Base-by-base conservation (phyloP, 1,140 invertebrate species). In the Mycetomoellerius zeteki region DNA sequence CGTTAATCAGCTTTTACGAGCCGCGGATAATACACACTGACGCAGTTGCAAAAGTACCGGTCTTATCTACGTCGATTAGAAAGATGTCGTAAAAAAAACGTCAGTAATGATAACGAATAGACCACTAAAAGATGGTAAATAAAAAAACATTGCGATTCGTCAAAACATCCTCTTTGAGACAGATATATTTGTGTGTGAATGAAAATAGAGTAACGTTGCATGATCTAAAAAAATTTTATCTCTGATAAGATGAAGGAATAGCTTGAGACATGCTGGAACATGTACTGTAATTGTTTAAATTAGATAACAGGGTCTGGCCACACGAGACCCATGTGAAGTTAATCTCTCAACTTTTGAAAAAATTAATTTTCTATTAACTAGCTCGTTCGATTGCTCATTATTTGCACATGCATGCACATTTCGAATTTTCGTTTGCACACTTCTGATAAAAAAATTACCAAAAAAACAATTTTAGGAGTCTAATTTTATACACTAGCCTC, bases 1-100 rank as follows among this genome's bases (percentile, higher is more conserved):
- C 54, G 72, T 75, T 76, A 81, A 72, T 86, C 81, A 43, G 60
- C 58, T 72, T 43, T 72, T 69, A 65, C 69, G 73, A 86, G 65
- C 30, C 50, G 56, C 50, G 43, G 50, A 69, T 85, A 69, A 86
- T 81, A 37, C 37, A n/a, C 19, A 50, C 30, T 60, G 27, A 37
- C 64, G 73, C 69, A 43, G 30, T 72, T 64, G 47, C 37, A 50
- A 37, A 86, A 72, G 21, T 47, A 71, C 33, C 43, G 37, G 12
- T 37, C 14, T 82, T 82, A 72, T 82, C 78, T 21, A 24, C 24
- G 19, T 8, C 30, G 33, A 71, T 58, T 81, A 56, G 50, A 81
- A 50, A 24, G n/a, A 27, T 14, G 47, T 4, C 14, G 8, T 10
- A 33, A 67, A 67, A 67, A 27, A 0, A 54, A 64, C 21, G 6